These are phyloP conservation scores for Zeus faber DNA, from an alignment of 2,113 vertebrate species.

Conservation along the genomic window DNA sequence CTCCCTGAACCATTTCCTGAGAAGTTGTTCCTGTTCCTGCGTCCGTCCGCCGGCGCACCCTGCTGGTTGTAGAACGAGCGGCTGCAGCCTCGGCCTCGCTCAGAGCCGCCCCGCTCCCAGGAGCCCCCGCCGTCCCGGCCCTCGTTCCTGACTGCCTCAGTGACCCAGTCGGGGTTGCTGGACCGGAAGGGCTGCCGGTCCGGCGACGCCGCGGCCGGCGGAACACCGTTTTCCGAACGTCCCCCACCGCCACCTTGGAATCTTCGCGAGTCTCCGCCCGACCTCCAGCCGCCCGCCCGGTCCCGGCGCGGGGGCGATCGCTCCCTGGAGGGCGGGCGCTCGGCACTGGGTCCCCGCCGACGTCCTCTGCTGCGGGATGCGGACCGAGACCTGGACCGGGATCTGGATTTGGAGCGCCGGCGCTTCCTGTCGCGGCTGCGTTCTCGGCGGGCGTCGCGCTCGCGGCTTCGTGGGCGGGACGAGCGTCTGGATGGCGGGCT, in stretches of 20 bases:
- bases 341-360: slow-evolving; percentile 74
- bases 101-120: slow-evolving; percentile 67
- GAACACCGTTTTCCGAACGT: slow-evolving; percentile 61
- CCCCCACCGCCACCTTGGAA: slow-evolving; percentile 73
- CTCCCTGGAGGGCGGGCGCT: slow-evolving; percentile 74
- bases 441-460: slow-evolving; percentile 74
- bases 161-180: slow-evolving; percentile 89
- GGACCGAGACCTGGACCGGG: slow-evolving; percentile 66
- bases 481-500: slow-evolving; percentile 75
- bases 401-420: slow-evolving; percentile 76
- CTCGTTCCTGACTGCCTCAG: slow-evolving; percentile 80
- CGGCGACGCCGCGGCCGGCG: slow-evolving; percentile 72
- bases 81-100: slow-evolving; percentile 70
- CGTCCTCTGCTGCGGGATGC: slow-evolving; percentile 81
- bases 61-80: slow-evolving; percentile 66
- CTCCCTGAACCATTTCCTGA: slow-evolving; percentile 86
- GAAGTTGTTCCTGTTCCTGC: slow-evolving; percentile 87
- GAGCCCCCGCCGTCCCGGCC: slow-evolving; percentile 74
- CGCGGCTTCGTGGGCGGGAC: slow-evolving; percentile 80
- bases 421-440: slow-evolving; percentile 82
- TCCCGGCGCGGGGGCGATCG: slow-evolving; percentile 81
- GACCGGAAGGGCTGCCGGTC: slow-evolving; percentile 75
- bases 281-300: slow-evolving; percentile 32
- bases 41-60: slow-evolving; percentile 79
- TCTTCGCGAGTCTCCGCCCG: slow-evolving; percentile 76